Evolutionary conservation across 2,113 vertebrate species (phyloP).

Genomic region (Leptocoma aspasia): DNA sequence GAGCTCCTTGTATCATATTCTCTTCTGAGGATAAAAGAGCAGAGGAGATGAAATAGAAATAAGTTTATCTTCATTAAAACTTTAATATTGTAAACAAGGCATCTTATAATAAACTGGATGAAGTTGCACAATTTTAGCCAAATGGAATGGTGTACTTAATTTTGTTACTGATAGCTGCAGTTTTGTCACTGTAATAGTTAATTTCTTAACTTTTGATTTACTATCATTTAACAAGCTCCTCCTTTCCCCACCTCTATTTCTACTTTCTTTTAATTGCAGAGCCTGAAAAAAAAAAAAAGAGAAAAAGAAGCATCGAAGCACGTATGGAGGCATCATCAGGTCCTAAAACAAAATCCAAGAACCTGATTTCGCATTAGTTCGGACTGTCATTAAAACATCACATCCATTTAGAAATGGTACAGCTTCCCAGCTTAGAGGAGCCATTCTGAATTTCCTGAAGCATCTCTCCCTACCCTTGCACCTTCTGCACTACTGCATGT

Average conservation of each 20-base stretch:
- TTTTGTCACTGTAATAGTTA: not conserved
- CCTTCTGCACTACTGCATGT: fast-evolving
- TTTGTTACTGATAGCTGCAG: not conserved
- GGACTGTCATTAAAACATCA: not conserved
- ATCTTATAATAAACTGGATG: not conserved
- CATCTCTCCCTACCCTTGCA: not conserved
- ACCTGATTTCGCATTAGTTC: not conserved
- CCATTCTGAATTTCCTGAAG: not conserved
- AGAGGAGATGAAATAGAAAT: not conserved
- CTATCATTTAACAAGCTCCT: not conserved
- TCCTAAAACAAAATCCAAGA: not conserved
- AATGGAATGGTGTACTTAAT: not conserved
- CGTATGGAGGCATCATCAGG: not conserved
- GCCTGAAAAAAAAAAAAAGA: not conserved
- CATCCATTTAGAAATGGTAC: not conserved
- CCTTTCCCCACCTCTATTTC: not conserved
- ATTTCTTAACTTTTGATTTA: not conserved
- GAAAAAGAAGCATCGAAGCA: not conserved
- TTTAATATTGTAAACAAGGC: not conserved
- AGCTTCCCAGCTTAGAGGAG: not conserved
- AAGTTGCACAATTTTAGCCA: not conserved
- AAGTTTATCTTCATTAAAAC: not conserved
- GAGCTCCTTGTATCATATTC: not conserved
- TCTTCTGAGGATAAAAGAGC: not conserved
- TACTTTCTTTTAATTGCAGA: not conserved